A percentile compares a stretch with the other conserved stretches of the same genome.
Conservation (phyloP, 2,888 invertebrate species). For the Hirtodrosophila duncani region DNA sequence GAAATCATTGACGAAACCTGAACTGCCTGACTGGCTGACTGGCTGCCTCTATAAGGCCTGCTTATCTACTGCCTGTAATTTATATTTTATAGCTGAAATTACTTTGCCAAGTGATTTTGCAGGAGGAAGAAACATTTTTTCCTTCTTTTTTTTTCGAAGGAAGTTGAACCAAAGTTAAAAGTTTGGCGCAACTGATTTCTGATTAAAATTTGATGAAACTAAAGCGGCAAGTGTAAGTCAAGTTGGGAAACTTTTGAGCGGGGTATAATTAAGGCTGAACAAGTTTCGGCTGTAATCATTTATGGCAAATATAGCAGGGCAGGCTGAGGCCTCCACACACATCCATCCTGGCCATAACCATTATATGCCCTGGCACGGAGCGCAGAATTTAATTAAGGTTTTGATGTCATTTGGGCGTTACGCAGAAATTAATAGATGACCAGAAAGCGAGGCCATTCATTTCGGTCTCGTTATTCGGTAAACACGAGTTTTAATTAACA, state of each 20-base stretch:
- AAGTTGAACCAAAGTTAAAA: conserved; percentile 8
- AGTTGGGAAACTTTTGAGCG: too few species aligned
- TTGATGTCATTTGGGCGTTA: conserved; percentile 7
- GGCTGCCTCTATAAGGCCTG: too few species aligned
- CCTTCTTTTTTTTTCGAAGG: background rate
- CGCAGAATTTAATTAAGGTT: conserved; percentile 54
- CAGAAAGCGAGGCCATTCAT: too few species aligned
- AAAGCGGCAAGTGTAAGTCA: conserved; percentile 2
- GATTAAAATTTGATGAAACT: conserved; percentile 50
- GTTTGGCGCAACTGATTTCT: conserved; percentile 47
- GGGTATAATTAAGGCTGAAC: too few species aligned
- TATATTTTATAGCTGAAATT: conserved; percentile 54
- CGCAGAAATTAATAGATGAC: conserved; percentile 25
- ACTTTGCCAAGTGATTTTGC: conserved; percentile 17
- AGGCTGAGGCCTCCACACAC: too few species aligned
- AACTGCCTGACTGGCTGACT: too few species aligned
- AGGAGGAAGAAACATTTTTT: too few species aligned
- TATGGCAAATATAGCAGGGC: too few species aligned
- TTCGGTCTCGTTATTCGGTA: conserved; percentile 16
- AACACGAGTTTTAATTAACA: conserved; percentile 34
- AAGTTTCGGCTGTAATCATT: too few species aligned
- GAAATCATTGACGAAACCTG: too few species aligned
- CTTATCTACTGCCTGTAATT: too few species aligned
- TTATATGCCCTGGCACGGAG: background rate
- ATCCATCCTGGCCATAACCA: too few species aligned